These are phyloP conservation scores for Conus ventricosus DNA, from an alignment of 1,140 invertebrate genomes.

Conservation along the genomic window DNA sequence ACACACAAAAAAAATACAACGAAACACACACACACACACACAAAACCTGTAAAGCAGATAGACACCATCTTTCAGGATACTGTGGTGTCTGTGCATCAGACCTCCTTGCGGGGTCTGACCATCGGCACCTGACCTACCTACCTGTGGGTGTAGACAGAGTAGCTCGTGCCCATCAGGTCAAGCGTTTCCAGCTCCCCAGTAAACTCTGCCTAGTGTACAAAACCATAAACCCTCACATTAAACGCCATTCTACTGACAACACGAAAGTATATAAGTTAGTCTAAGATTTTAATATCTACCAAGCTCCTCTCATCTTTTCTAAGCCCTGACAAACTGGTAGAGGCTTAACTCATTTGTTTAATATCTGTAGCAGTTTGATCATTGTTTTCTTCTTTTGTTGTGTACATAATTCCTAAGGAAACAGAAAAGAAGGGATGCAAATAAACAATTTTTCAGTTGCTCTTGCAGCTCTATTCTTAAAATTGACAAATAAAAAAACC, in stretches of 20 bases:
- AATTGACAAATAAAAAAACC: too few relatives aligned
- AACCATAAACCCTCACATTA: too few relatives aligned
- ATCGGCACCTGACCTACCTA: background rate
- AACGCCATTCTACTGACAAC: background rate
- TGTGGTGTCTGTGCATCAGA: background rate
- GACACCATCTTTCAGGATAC: background rate
- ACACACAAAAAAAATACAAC: too few relatives aligned
- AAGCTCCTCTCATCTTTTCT: background rate
- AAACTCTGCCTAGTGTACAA: background rate
- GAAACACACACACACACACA: background rate
- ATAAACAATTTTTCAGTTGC: too few relatives aligned
- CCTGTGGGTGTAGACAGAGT: conserved; percentile 29
- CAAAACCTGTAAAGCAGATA: background rate
- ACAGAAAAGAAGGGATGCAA: too few relatives aligned
- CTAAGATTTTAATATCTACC: background rate
- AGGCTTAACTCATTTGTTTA: background rate
- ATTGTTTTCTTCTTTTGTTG: background rate
- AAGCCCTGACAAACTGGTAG: too few relatives aligned
- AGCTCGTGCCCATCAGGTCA: background rate
- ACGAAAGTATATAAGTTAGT: background rate
- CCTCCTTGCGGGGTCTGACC: background rate
- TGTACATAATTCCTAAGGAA: too few relatives aligned
- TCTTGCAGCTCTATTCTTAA: too few relatives aligned
- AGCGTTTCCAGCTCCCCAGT: background rate
- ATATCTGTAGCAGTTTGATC: background rate